phyloP scores from a whole-genome alignment of 1,140 invertebrate species.

The Caenorhabditis inopinata region DNA sequence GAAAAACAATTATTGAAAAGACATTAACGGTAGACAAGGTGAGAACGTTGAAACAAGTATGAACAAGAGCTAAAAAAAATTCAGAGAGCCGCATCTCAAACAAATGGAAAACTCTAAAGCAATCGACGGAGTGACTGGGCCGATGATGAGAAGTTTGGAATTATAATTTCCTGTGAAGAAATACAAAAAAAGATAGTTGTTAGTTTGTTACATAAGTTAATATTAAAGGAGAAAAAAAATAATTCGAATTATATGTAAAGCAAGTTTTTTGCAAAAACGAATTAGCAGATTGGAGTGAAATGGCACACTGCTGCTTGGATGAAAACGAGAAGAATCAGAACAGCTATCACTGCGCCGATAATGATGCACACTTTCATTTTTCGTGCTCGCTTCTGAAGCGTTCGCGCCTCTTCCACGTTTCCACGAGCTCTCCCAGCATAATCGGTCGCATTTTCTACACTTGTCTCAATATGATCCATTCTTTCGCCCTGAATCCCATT shows the following conservation, averaged over 20 bases:
- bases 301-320: constrained; percentile 30
- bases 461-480: constrained; percentile 32
- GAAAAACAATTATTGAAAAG: background rate
- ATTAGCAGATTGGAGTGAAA: constrained; percentile 42
- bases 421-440: constrained; percentile 11
- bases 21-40: background rate
- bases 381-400: constrained; percentile 15
- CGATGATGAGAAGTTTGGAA: background rate
- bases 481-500: constrained; percentile 37
- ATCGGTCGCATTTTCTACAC: constrained; percentile 23
- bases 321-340: constrained; percentile 27
- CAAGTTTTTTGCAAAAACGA: too few relatives aligned
- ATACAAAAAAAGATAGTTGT: too few relatives aligned
- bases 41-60: background rate
- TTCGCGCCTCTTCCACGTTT: constrained; percentile 35
- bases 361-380: constrained; percentile 32
- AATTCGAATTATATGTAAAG: too few relatives aligned
- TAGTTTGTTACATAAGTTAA: too few relatives aligned
- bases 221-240: too few relatives aligned
- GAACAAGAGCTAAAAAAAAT: background rate
- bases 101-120: background rate
- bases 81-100: background rate
- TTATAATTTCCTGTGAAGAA: too few relatives aligned
- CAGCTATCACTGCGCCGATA: background rate
- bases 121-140: background rate